Base-by-base conservation (phyloP, 2,888 invertebrate species). In the Oasisia sp. region DNA sequence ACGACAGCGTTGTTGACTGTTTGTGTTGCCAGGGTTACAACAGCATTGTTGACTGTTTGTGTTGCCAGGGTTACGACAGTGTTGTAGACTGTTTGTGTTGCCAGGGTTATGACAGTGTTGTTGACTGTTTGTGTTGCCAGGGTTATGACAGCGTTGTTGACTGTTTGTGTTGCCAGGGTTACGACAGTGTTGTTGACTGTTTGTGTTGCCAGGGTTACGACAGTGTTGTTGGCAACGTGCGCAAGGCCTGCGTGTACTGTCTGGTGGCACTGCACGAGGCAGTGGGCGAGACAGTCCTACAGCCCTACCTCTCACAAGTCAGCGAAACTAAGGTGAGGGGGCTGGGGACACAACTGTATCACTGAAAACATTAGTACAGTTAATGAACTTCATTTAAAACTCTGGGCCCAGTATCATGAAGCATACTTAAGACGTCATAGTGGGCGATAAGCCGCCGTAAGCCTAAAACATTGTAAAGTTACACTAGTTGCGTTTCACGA, bases 91-190 rank as follows among this genome's bases (percentile, higher is more conserved):
- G n/a, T n/a, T 56, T 74, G 74, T 74, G 74, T n/a, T 74, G 74
- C n/a, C 74, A 74, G 74, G 74, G 74, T 74, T 74, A 74, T 2
- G n/a, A n/a, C 74, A 74, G 74, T 74, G 74, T 74, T 74, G 74
- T 74, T 74, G 74, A 27, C 74, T n/a, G n/a, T n/a, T 56, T 74
- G 74, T 74, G 74, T n/a, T 74, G 74, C n/a, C 74, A 74, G 74
- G 74, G 74, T 74, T 74, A 74, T 2, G n/a, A n/a, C 74, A 74
- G 74, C 27, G 74, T 74, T 74, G 74, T 74, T 74, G 74, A 27
- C 74, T n/a, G n/a, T n/a, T 56, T 74, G 74, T 74, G 74, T n/a
- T 74, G 74, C n/a, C 74, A 74, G 74, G 74, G 74, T 74, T 74
- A 74, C 5, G n/a, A n/a, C 74, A 74, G 74, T 74, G 74, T 74